Evolutionary conservation across 2,888 invertebrate genomes (phyloP), one percentile per base, ranked within the genome.

Genomic region (Acrocera orbiculus): DNA sequence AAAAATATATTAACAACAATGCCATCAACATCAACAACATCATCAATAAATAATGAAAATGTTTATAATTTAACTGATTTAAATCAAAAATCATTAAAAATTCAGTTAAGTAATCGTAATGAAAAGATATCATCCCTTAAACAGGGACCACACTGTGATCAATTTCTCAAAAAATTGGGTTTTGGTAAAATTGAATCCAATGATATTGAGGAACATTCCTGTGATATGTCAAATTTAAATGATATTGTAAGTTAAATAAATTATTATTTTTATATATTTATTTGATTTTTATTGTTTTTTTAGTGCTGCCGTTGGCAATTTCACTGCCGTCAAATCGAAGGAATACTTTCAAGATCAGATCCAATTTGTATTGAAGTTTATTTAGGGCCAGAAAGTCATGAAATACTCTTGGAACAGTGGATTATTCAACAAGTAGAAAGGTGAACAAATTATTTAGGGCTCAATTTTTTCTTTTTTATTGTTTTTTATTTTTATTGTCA

Each of bases 91-190:
- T 15, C 20, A 11, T 20, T 30, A 14, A 30, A 30, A 19, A 14
- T 15, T 10, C 22, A 22, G n/a, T 11, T 11, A 23, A 3, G 5
- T 5, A 23, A 23, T 11, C 35, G 37, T n/a, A 27, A 30, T n/a
- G 33, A 35, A 16, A 35, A 35, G 28, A 22, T 16, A 19, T 16
- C 45, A 39, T 43, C 50, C 44, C 55, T 56, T 36, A 56, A 55
- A 33, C 58, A 58, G 42, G 61, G 61, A 44, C 59, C 60, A 46
- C 61, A 61, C 51, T 61, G 60, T 54, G 60, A 58, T 52, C 54
- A 56, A 49, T 61, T 61, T 50, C 54, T 61, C 46, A 56, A 51
- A 39, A 58, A 59, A 47, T 53, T 61, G 49, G 61, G 61, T 33
- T 48, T 61, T 38, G 49, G 53, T 45, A 58, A 57, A 44, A 50